Base-by-base conservation (phyloP, 2,113 vertebrate species). In the Hypocryptadius cinnamomeus region DNA sequence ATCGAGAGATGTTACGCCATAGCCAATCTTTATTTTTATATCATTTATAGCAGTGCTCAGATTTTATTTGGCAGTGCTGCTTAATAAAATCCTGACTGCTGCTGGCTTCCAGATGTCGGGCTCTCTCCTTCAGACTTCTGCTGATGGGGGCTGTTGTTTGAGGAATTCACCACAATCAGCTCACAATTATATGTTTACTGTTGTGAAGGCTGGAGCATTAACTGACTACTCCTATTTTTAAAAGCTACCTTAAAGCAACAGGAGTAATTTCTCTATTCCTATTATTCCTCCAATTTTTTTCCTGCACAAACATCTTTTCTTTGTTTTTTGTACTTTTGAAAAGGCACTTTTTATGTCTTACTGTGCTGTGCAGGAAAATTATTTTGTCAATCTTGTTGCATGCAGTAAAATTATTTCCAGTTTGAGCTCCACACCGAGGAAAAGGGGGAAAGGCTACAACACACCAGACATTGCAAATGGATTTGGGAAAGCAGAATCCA, bases 81-180 rank as follows among this genome's bases (percentile, higher is more conserved):
- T 94, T 77, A 71, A 68, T 92, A 79, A 87, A 85, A 69, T 11
- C 82, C 79, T 4, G 14, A 77, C 76, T 77, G 83, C 79, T 85
- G 66, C 85, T 96, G 91, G 85, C 59, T 89, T 81, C 84, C 87
- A 94, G 90, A 94, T 92, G 92, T 65, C 7, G 2, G n/a, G 65
- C 79, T 73, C 72, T 33, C 27, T 60, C 92, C 69, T 83, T 70
- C 50, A 68, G 66, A 64, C 79, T 77, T 66, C 19, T 17, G 56
- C 27, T 40, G 56, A 85, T 53, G 81, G 73, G 27, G 68, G 73
- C 30, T 79, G 61, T 51, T 51, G 23, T 40, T 79, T 57, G 71
- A 95, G 70, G 92, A 92, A 95, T 72, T 72, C 87, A 72, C 42
- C 74, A 51, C 74, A 79, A 89, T 82, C 70, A 87, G 73, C 50